Percentiles rank a stretch among this genome's conserved stretches.
These are phyloP conservation scores for Perdita meconis DNA, from an alignment of 2,888 invertebrate genomes.

Conservation along the genomic window DNA sequence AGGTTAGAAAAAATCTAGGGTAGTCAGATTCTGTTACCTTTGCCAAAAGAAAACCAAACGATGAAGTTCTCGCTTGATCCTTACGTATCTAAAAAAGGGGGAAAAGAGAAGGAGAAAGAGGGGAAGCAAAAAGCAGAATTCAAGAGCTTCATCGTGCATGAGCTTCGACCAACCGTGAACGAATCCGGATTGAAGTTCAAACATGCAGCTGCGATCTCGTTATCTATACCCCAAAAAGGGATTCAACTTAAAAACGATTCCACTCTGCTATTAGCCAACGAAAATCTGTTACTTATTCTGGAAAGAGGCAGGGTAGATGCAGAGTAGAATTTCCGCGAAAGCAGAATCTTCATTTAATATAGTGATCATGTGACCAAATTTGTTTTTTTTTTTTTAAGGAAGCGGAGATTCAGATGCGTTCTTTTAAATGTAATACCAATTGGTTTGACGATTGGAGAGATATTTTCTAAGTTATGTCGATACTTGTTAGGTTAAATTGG, in stretches of 20 bases:
- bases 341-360: not conserved
- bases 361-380: not conserved
- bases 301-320: not conserved
- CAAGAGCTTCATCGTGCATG: not conserved
- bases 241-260: conserved; percentile 21
- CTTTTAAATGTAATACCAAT: too few relatives aligned
- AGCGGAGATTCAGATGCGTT: too few relatives aligned
- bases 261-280: not conserved
- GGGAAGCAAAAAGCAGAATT: not conserved
- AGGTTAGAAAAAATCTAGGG: conserved; percentile 4
- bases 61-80: not conserved
- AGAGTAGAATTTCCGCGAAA: too few relatives aligned
- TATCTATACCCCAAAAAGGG: conserved; percentile 18
- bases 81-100: conserved; percentile 8
- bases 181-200: conserved; percentile 16
- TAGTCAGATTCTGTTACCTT: not conserved
- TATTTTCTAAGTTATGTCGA: too few relatives aligned
- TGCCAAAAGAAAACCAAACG: conserved; percentile 1
- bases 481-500: too few relatives aligned
- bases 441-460: too few relatives aligned
- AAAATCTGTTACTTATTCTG: conserved; percentile 45
- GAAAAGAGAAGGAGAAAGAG: not conserved
- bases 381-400: too few relatives aligned
- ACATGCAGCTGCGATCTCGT: conserved; percentile 31
- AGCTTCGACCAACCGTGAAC: not conserved